These are phyloP conservation scores for Probosciger aterrimus DNA, from an alignment of 2,113 vertebrate genomes.

Conservation along the genomic window DNA sequence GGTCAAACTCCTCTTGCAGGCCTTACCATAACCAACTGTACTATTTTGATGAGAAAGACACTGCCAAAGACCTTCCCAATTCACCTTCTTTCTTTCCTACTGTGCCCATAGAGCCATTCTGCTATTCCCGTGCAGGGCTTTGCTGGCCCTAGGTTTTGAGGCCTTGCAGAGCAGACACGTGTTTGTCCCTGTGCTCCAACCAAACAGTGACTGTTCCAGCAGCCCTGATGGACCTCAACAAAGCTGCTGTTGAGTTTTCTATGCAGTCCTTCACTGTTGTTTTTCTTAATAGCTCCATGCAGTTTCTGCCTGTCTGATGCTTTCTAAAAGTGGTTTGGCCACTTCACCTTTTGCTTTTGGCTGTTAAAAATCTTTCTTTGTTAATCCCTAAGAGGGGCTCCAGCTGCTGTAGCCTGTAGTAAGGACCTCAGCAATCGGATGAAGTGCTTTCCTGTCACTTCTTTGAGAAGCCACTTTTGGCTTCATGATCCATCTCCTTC, in stretches of 20 bases:
- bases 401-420: neutral
- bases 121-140: neutral
- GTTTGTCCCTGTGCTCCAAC: neutral
- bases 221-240: neutral
- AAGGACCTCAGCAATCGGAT: rapidly evolving
- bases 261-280: neutral
- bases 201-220: neutral
- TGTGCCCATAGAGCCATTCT: neutral
- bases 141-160: neutral
- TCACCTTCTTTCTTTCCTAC: neutral
- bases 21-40: neutral
- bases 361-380: neutral
- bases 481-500: neutral
- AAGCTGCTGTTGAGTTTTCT: neutral
- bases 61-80: neutral
- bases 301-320: neutral
- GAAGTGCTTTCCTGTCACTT: neutral
- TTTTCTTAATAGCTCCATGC: neutral
- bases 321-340: neutral
- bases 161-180: neutral
- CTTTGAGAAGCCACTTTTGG: neutral
- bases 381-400: neutral
- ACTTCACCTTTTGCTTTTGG: neutral
- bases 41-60: neutral
- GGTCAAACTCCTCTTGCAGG: neutral